Conservation (phyloP, 23 tunicate species). For the Corella eumyota region DNA sequence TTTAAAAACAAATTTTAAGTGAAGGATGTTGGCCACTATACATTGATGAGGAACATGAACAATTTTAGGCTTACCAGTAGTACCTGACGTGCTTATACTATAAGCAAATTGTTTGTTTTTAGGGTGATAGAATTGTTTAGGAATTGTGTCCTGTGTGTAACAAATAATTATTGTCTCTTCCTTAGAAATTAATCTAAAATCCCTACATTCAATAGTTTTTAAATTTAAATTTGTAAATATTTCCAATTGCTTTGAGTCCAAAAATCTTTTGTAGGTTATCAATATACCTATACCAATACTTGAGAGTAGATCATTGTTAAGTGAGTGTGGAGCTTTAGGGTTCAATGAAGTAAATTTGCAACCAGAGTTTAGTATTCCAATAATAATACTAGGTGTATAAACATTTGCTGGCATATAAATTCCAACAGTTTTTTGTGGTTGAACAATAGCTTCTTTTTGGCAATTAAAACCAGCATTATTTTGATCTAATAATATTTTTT, state of each 20-base stretch:
- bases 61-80: conserved; percentile 61
- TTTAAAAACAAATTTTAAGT: conserved; percentile 21
- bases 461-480: too few species aligned
- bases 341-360: conserved; percentile 32
- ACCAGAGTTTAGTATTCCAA: conserved; percentile 35
- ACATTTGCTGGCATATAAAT: too few species aligned
- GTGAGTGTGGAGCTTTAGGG: background rate
- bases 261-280: too few species aligned
- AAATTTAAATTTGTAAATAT: too few species aligned
- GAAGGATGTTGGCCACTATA: conserved; percentile 64
- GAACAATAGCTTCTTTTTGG: too few species aligned
- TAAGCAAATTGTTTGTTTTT: conserved; percentile 24
- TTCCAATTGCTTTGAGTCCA: too few species aligned
- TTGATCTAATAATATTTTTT: too few species aligned
- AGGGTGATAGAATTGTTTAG: background rate
- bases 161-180: background rate
- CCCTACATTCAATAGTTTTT: too few species aligned
- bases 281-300: conserved; percentile 4
- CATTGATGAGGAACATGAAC: conserved; percentile 55
- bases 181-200: background rate
- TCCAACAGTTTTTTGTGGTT: too few species aligned
- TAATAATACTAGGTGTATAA: conserved; percentile 21
- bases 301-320: background rate
- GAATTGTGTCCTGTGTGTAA: background rate
- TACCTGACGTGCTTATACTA: conserved; percentile 59